phyloP scores from a whole-genome alignment of 2,113 vertebrate genomes.

The Petrocephalus zakoni region DNA sequence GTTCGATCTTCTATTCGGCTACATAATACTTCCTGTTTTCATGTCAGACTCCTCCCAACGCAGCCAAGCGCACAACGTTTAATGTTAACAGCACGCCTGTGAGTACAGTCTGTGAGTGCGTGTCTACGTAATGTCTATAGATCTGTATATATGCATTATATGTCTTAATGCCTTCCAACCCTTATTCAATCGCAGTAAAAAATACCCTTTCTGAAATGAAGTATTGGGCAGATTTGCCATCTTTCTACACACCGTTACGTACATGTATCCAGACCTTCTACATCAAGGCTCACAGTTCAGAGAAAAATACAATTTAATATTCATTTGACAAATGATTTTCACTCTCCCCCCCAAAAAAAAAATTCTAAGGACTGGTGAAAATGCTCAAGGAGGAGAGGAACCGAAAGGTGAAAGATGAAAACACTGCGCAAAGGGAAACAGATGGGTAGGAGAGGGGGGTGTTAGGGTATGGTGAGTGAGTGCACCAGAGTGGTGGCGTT shows the following conservation, averaged over 20 bases:
- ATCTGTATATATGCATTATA: background rate
- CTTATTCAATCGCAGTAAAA: background rate
- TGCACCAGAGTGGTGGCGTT: background rate
- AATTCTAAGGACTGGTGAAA: background rate
- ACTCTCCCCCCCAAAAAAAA: background rate
- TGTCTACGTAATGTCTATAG: background rate
- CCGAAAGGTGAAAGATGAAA: background rate
- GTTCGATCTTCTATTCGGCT: background rate
- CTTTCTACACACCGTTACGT: background rate
- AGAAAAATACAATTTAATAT: background rate
- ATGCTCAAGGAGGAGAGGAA: background rate
- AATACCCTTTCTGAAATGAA: background rate
- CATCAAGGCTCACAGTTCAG: background rate
- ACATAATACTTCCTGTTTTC: background rate
- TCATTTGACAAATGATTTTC: background rate
- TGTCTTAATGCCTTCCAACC: background rate
- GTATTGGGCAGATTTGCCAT: background rate
- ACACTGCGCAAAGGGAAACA: background rate
- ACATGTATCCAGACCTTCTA: background rate
- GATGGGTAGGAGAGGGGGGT: background rate
- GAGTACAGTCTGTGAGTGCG: background rate
- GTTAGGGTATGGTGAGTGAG: slow-evolving; percentile 7
- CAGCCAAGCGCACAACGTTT: background rate
- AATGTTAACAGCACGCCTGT: background rate
- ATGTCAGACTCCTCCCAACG: background rate